A percentile compares a stretch with the other conserved stretches of the same genome.
These are phyloP conservation scores for Cryptotermes secundus DNA, from an alignment of 1,140 invertebrate genomes.

Conservation along the genomic window DNA sequence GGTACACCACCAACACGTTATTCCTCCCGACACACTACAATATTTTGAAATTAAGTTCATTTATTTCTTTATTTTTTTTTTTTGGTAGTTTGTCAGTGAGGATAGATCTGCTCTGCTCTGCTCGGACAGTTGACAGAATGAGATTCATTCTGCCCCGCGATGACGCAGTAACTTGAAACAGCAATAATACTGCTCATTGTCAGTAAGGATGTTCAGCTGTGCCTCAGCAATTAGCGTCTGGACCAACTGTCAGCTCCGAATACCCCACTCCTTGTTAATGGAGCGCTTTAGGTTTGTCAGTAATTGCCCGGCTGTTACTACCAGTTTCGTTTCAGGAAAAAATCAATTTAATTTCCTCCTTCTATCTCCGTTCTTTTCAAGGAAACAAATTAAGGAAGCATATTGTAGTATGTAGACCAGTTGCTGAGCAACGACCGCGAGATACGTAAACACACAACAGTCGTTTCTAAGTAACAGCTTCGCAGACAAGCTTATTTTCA, in stretches of 20 bases:
- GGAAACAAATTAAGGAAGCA: no score
- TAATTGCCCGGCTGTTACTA: not conserved
- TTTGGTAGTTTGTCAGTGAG: not conserved
- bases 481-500: no score
- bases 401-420: no score
- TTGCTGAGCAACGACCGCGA: no score
- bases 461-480: no score
- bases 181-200: not conserved
- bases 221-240: not conserved
- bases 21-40: not conserved
- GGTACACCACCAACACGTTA: not conserved
- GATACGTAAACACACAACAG: no score
- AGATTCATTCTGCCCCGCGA: not conserved
- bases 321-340: no score
- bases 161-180: not conserved
- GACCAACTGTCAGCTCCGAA: not conserved
- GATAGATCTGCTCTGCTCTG: not conserved
- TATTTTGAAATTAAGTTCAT: not conserved
- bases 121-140: not conserved
- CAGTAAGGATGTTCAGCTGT: not conserved
- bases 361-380: no score
- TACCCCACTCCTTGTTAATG: not conserved
- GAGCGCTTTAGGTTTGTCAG: not conserved
- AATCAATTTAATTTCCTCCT: no score
- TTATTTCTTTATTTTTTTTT: not conserved